Evolutionary conservation across 1,140 invertebrate species (phyloP).

Genomic region (Magallana ariakensis): DNA sequence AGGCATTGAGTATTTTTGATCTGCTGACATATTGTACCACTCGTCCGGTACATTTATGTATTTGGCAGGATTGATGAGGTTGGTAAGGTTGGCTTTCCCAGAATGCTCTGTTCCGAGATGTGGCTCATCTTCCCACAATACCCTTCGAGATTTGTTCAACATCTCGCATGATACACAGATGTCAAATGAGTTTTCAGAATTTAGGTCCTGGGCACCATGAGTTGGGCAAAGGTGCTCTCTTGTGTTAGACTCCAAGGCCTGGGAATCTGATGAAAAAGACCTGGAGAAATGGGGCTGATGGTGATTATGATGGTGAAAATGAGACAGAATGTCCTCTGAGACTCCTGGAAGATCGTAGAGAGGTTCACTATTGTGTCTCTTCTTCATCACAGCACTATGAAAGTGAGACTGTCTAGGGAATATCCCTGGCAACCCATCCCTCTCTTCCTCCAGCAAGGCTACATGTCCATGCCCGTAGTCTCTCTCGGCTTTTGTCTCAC

Average conservation of each 20-base stretch:
- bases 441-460: not conserved
- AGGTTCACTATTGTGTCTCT: not conserved
- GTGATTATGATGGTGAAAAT: conserved; percentile 26
- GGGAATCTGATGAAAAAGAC: conserved; percentile 47
- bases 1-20: conserved; percentile 72
- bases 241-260: conserved; percentile 24
- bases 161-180: conserved; percentile 64
- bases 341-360: not conserved
- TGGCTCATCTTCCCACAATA: conserved; percentile 67
- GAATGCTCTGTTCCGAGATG: conserved; percentile 50
- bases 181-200: conserved; percentile 48
- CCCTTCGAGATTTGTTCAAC: conserved; percentile 64
- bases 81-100: conserved; percentile 63
- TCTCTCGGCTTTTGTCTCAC: conserved; percentile 4
- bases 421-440: not conserved
- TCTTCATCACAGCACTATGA: not conserved
- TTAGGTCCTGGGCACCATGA: conserved; percentile 12
- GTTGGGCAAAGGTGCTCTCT: conserved; percentile 32
- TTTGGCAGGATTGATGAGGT: conserved; percentile 68
- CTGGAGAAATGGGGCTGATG: conserved; percentile 24
- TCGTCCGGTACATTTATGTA: conserved; percentile 75
- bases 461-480: conserved; percentile 7
- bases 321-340: not conserved
- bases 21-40: conserved; percentile 74
- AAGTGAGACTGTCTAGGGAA: not conserved